Evolutionary conservation across 2,797 vertebrate species (phyloP).

Genomic region (Pipistrellus nathusii): DNA sequence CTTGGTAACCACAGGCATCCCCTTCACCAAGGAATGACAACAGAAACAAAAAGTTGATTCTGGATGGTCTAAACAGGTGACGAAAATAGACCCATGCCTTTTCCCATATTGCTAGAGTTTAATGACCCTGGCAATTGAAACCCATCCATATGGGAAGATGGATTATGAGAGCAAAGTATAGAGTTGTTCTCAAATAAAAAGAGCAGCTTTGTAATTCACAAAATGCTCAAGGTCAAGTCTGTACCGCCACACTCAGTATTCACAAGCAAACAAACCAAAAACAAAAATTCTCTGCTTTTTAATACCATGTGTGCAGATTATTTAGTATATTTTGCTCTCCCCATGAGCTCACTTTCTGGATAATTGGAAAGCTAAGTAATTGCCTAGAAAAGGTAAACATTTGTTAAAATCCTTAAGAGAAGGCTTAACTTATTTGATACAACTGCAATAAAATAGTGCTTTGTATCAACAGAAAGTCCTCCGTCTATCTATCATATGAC

Average conservation of each 20-base stretch:
- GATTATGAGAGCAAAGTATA: neutral
- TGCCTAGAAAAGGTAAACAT: slow-evolving; percentile 88
- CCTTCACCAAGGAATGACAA: neutral
- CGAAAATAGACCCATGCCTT: neutral
- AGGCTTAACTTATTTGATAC: slow-evolving; percentile 84
- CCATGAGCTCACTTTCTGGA: slow-evolving; percentile 86
- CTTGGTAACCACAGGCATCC: neutral
- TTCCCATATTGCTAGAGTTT: neutral
- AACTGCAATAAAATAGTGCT: slow-evolving; percentile 82
- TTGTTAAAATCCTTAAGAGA: slow-evolving; percentile 81
- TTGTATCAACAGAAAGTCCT: slow-evolving; percentile 84
- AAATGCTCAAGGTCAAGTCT: slow-evolving; percentile 12
- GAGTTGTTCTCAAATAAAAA: slow-evolving; percentile 24
- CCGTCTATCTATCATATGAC: slow-evolving; percentile 85
- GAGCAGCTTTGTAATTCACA: neutral
- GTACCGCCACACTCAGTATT: neutral
- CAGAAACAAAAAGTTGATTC: neutral
- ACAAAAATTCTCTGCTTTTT: slow-evolving; percentile 39
- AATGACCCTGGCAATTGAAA: neutral
- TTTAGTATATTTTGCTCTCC: slow-evolving; percentile 78
- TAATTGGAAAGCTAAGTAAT: slow-evolving; percentile 87
- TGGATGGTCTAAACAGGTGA: neutral
- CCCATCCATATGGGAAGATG: neutral
- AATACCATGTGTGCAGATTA: slow-evolving; percentile 67
- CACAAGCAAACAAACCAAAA: slow-evolving; percentile 44